Base-by-base conservation (phyloP, 1,140 invertebrate genomes). In the Ericerus pela region DNA sequence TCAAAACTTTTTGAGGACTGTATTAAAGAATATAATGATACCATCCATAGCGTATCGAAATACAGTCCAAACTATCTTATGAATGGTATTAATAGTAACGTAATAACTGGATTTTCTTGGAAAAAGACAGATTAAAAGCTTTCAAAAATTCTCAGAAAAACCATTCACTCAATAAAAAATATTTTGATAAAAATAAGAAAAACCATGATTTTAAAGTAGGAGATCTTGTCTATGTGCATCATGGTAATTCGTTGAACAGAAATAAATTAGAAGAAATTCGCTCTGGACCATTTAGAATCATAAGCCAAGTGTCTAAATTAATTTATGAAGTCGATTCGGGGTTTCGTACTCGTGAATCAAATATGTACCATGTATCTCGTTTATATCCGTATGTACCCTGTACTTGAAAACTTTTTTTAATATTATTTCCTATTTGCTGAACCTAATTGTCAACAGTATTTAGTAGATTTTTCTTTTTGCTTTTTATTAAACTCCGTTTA, bases 21-120 rank as follows among this genome's bases (percentile, higher is more conserved):
- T 60, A 56, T 66, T 59, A 38, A 66, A 12, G 65, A 61, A 60
- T 69, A 68, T 61, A 68, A 69, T 63, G 59, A 67, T 20, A 69
- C 66, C 6, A 60, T 60, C 47, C 67, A 68, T 52, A 55, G 63
- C 47, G 62, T 66, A 5, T 67, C 66, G 41, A 62, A 61, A 11
- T 69, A 64, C 60, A 54, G 62, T 30, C 67, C 66, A 59, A 62
- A 57, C 53, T 69, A 68, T 58, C 43, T 67, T 55, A 55, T 68
- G 37, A 27, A 68, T 59, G 67, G 65, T 29, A 62, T 56, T 51
- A 56, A 68, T 38, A 28, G 31, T 29, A 53, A 29, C 27, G 2
- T 57, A n/a, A n/a, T n/a, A n/a, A n/a, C n/a, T n/a, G n/a, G n/a
- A n/a, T n/a, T n/a, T n/a, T n/a, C 20, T 20, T 51, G 20, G 28